phyloP scores from a whole-genome alignment of 2,888 invertebrate genomes.

The Drosophila formosana region DNA sequence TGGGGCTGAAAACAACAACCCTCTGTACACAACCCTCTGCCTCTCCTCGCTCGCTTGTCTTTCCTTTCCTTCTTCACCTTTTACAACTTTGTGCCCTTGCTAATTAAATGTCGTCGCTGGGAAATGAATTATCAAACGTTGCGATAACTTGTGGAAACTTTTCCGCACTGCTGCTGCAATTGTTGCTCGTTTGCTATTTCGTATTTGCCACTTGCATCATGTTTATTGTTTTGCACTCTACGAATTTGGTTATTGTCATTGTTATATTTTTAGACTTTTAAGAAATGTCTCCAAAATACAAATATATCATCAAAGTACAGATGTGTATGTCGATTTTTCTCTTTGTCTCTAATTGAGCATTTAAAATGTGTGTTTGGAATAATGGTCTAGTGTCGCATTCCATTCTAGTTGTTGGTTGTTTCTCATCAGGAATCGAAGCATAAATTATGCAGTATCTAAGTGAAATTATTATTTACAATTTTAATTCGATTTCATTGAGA shows the following conservation, averaged over 20 bases:
- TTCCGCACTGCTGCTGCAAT: neutral
- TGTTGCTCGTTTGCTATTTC: constrained; percentile 12
- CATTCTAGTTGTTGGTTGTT: too few species aligned
- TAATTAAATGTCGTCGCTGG: constrained; percentile 37
- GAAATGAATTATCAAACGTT: constrained; percentile 38
- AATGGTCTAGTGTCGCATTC: too few species aligned
- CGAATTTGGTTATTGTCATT: neutral
- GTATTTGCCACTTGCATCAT: constrained; percentile 10
- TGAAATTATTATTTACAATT: too few species aligned
- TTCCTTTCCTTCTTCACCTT: neutral
- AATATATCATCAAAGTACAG: too few species aligned
- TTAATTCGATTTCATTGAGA: too few species aligned
- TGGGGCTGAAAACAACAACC: neutral
- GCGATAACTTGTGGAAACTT: constrained; percentile 33
- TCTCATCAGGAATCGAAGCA: too few species aligned
- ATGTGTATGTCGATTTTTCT: too few species aligned
- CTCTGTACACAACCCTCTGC: neutral
- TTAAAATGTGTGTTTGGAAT: too few species aligned
- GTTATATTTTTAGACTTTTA: neutral
- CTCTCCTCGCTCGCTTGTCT: neutral
- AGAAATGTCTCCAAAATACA: neutral
- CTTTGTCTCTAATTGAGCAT: too few species aligned
- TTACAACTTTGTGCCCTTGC: constrained; percentile 8
- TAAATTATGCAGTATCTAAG: too few species aligned
- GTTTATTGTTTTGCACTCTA: neutral